A percentile compares a stretch with the other conserved stretches of the same genome.
Conservation (phyloP, 2,113 vertebrate species). For the Nothocercus julius region DNA sequence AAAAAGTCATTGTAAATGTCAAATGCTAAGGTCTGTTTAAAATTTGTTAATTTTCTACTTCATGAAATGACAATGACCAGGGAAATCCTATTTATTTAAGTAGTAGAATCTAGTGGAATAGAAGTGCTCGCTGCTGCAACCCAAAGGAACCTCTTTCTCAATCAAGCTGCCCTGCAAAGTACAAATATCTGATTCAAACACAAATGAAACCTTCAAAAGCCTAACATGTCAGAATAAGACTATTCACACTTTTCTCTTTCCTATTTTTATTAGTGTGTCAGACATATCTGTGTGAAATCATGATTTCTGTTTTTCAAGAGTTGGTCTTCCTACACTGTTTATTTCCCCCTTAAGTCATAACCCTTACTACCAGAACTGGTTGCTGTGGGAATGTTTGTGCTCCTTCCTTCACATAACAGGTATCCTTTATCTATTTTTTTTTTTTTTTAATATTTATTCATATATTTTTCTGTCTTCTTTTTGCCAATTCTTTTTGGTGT, state of each 20-base stretch:
- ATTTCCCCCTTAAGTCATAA: background rate
- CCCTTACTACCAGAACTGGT: background rate
- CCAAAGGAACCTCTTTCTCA: background rate
- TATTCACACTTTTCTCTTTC: background rate
- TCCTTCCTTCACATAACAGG: background rate
- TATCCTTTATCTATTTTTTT: background rate
- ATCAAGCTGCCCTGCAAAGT: background rate
- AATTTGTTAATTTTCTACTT: background rate
- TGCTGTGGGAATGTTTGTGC: background rate
- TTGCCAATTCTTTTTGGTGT: background rate
- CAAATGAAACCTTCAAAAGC: background rate
- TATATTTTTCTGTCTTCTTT: background rate
- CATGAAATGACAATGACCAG: background rate
- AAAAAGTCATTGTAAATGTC: background rate
- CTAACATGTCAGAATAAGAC: background rate
- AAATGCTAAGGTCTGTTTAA: background rate
- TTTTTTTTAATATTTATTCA: background rate
- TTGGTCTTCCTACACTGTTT: background rate
- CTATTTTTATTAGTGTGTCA: background rate
- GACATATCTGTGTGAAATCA: background rate
- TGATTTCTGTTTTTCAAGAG: background rate
- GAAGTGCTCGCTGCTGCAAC: background rate
- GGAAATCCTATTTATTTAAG: background rate
- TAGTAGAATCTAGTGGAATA: background rate
- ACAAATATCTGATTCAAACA: background rate